Evolutionary conservation across 2,797 vertebrate species (phyloP), one percentile per base, ranked within the genome.

Genomic region (Eremophila alpestris): DNA sequence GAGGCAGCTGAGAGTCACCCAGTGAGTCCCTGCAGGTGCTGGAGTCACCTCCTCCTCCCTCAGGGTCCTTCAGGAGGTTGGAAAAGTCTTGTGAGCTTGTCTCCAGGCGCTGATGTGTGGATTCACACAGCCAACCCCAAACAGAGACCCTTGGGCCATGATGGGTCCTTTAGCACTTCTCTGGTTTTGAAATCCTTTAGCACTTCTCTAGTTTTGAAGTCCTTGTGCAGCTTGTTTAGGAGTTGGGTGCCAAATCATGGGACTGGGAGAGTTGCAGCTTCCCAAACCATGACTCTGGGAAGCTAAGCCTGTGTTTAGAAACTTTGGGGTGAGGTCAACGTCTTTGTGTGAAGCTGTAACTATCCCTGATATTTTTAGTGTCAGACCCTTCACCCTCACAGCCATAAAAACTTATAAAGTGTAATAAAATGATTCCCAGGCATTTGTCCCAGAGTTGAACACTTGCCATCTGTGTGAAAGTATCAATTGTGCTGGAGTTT

Each of bases 1-100:
- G 70, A 98, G 98, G 78, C 97, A 98, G 96, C 98, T 94, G 64
- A 98, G 97, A 60, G 54, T 21, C 3, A 8, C 80, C 46, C 87
- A 36, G 87, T 90, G 80, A 90, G 87, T 84, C 52, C 1, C 0
- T 62, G 32, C 45, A 17, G 14, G 15, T 34, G 64, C 0, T 59
- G 87, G 67, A 54, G 16, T 36, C 80, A 59, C 45, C 80, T 54
- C 27, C 59, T 67, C 38, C 59, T 67, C 38, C 17, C 2, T 1
- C 12, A 4, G 64, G 36, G 13, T 4, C 34, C 3, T 83, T 40
- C 14, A 1, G 16, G 6, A 19, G 36, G 18, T 3, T 9, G 20
- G 46, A 23, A 26, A 26, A 21, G 20, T 29, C 29, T 49, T 3
- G 8, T 1, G 59, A 4, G 17, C 21, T 56, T 18, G 20, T 27